Evolutionary conservation across 2,888 invertebrate genomes (phyloP), one percentile per base, ranked within the genome.

Genomic region (Listrodromus nycthemerus): DNA sequence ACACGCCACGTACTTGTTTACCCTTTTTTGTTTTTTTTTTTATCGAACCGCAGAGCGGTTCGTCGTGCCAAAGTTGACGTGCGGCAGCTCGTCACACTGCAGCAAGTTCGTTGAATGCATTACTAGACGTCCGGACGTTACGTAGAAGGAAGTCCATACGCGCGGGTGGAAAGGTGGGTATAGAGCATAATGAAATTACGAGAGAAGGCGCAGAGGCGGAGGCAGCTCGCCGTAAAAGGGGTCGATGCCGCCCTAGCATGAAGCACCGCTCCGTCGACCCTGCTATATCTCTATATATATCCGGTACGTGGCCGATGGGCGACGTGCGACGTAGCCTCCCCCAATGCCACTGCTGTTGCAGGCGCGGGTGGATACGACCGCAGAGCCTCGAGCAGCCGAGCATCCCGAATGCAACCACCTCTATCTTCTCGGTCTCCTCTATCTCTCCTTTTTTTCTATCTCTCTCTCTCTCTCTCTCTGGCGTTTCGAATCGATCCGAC

Each of bases 141-240:
- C 55, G 24, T 30, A 24, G 61, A 1, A 6, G 61, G 61, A 33
- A 55, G 61, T 30, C 61, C n/a, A 30, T 61, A n/a, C 30, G 16
- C 8, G 30, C 61, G 55, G 24, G 58, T 2, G n/a, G 30, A 1
- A 30, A 21, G 7, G 61, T 61, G 37, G 71, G 33, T 16, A 63
- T 58, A 37, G 30, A 55, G 27, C 37, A 30, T 45, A 63, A 63
- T 63, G 74, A 61, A 74, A 74, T 74, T 74, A 74, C 74, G 63
- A 63, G 48, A 33, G 61, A 33, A 63, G 48, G 74, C 45, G 48
- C 16, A 63, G 48, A 45, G 37, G 73, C 55, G 24, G 27, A 70
- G 58, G 63, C 50, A 13, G 61, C 21, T n/a, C 33, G 21, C 48
- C 74, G 74, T 74, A 16, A 74, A 74, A 45, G 74, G 63, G 74